Evolutionary conservation across 2,888 invertebrate genomes (phyloP).

Genomic region (Harpalus rubripes): DNA sequence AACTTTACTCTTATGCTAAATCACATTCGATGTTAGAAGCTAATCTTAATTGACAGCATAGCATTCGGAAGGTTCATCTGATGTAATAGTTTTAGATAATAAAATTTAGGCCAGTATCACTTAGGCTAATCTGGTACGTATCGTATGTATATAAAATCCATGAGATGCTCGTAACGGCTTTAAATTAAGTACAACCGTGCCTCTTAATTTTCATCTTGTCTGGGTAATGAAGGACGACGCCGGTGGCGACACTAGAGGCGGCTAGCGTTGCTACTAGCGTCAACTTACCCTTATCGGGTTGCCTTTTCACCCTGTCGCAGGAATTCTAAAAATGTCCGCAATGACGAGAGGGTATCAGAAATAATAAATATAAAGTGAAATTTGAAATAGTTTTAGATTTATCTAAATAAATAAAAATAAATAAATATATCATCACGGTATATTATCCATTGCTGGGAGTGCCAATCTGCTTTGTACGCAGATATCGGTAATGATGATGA

Average conservation of each 20-base stretch:
- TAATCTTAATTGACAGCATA: too few species aligned
- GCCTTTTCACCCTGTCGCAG: background rate
- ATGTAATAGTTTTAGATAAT: conserved; percentile 6
- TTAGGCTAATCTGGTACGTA: conserved; percentile 23
- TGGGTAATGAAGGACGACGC: conserved; percentile 55
- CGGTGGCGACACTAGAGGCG: conserved; percentile 30
- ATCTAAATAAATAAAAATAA: too few species aligned
- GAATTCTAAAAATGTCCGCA: background rate
- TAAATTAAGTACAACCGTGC: conserved; percentile 33
- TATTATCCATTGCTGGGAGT: too few species aligned
- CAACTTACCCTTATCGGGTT: conserved; percentile 19
- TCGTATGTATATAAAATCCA: conserved; percentile 26
- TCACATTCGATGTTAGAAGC: too few species aligned
- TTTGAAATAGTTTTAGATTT: too few species aligned
- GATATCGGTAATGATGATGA: too few species aligned
- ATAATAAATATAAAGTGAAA: background rate
- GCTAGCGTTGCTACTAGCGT: background rate
- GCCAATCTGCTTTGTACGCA: too few species aligned
- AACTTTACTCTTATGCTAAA: too few species aligned
- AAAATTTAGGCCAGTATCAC: conserved; percentile 12
- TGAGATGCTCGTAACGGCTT: conserved; percentile 31
- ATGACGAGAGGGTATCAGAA: background rate
- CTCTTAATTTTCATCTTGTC: conserved; percentile 58
- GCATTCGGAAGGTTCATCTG: too few species aligned
- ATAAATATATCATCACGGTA: too few species aligned